Evolutionary conservation across 1,140 invertebrate species (phyloP).

Genomic region (Panagrolaimus sp.): DNA sequence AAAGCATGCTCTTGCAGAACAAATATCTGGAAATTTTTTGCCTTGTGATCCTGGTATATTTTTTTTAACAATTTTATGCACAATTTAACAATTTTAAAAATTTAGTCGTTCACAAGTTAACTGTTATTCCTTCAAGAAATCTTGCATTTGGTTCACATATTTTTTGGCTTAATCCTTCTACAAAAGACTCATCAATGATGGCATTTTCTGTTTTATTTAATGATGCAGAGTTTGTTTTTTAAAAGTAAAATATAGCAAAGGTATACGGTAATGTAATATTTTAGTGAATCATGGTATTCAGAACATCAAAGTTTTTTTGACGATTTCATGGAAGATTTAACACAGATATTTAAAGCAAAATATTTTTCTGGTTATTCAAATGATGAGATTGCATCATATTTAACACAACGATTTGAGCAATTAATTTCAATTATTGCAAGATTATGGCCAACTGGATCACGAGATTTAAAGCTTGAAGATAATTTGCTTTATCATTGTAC

Average conservation of each 20-base stretch:
- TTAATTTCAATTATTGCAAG: not conserved
- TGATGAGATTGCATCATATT: not conserved
- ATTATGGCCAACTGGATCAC: not conserved
- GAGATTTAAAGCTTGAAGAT: not conserved
- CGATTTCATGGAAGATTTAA: not conserved
- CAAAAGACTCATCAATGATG: not conserved
- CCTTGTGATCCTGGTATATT: not conserved
- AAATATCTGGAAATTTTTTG: not conserved
- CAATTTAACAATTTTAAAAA: not conserved
- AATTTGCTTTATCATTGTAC: not conserved
- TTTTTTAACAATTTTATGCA: too few species aligned
- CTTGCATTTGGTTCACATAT: not conserved
- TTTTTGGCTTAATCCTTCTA: not conserved
- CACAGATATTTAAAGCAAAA: too few species aligned
- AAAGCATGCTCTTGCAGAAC: not conserved
- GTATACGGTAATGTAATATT: not conserved
- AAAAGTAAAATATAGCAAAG: not conserved
- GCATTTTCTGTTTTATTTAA: slow-evolving; percentile 1
- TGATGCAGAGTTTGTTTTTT: not conserved
- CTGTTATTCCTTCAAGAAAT: not conserved
- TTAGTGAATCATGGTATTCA: not conserved
- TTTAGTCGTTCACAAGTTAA: not conserved
- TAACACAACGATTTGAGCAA: not conserved
- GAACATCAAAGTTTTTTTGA: not conserved
- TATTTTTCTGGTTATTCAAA: not conserved